Evolutionary conservation across 2,113 vertebrate genomes (phyloP).

Genomic region (Acrocephalus kingi): DNA sequence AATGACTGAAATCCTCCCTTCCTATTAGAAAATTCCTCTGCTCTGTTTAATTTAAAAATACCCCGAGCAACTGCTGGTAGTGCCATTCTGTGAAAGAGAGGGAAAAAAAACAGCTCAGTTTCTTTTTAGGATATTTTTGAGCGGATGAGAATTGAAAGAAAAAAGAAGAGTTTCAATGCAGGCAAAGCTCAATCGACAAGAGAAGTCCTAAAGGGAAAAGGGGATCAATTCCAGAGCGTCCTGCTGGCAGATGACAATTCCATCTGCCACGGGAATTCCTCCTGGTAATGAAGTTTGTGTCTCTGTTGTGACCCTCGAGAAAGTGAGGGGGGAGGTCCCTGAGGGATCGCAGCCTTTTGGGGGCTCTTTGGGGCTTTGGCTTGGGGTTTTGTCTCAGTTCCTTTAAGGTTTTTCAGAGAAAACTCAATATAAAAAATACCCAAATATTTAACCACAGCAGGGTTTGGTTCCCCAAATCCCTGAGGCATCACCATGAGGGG

Average conservation of each 20-base stretch:
- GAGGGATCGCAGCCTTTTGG: not conserved
- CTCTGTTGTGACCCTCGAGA: not conserved
- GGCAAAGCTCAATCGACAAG: not conserved
- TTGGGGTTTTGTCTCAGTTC: not conserved
- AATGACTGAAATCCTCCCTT: not conserved
- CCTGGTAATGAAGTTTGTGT: not conserved
- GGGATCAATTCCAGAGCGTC: not conserved
- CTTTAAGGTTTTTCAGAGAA: not conserved
- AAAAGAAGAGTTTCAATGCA: not conserved
- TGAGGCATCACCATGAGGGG: rapidly evolving
- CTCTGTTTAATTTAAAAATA: not conserved
- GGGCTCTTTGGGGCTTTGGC: not conserved
- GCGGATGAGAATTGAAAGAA: not conserved
- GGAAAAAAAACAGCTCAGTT: rapidly evolving
- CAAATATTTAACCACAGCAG: rapidly evolving
- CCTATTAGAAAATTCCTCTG: not conserved
- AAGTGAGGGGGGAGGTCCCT: not conserved
- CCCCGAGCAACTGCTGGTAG: not conserved
- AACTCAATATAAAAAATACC: not conserved
- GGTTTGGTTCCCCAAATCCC: not conserved
- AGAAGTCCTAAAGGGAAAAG: not conserved
- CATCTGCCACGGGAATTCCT: not conserved
- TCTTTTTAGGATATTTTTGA: not conserved
- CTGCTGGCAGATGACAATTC: not conserved
- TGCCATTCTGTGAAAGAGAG: not conserved